These are phyloP conservation scores for Puma concolor DNA, from an alignment of 2,113 vertebrate genomes.

Conservation along the genomic window DNA sequence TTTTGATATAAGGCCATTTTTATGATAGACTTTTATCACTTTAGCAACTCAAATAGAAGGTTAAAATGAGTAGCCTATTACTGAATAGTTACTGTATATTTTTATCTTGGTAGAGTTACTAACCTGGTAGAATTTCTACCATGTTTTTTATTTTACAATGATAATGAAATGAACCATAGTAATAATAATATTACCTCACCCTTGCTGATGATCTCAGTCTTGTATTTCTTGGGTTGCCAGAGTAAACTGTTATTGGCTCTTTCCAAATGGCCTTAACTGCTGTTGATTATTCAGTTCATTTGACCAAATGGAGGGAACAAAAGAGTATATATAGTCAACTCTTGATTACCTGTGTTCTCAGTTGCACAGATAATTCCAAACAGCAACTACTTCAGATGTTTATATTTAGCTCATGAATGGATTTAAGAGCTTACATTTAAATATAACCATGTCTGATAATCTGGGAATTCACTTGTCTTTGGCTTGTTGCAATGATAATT, in stretches of 20 bases:
- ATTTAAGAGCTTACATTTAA: slow-evolving; percentile 44
- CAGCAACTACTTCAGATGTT: slow-evolving; percentile 16
- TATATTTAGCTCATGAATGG: slow-evolving; percentile 40
- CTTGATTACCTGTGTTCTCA: slow-evolving; percentile 11
- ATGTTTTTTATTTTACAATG: slow-evolving; percentile 39
- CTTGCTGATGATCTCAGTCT: neutral
- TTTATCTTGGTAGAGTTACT: neutral
- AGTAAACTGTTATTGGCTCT: neutral
- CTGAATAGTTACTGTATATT: neutral
- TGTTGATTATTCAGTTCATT: slow-evolving; percentile 8
- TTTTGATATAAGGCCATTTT: slow-evolving; percentile 25
- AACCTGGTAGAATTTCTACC: neutral
- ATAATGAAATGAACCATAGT: neutral
- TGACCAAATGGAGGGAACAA: neutral
- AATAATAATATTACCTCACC: neutral
- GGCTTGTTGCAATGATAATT: slow-evolving; percentile 46
- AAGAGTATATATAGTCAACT: neutral
- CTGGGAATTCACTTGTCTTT: slow-evolving; percentile 2
- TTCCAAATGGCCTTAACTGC: neutral
- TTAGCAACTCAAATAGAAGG: neutral
- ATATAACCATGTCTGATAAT: slow-evolving; percentile 8
- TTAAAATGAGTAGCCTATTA: slow-evolving; percentile 40
- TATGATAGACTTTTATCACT: slow-evolving; percentile 22
- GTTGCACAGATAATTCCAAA: slow-evolving; percentile 6
- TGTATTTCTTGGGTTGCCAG: neutral